phyloP scores from a whole-genome alignment of 2,888 invertebrate genomes.

The Aspidiotus rigidus region DNA sequence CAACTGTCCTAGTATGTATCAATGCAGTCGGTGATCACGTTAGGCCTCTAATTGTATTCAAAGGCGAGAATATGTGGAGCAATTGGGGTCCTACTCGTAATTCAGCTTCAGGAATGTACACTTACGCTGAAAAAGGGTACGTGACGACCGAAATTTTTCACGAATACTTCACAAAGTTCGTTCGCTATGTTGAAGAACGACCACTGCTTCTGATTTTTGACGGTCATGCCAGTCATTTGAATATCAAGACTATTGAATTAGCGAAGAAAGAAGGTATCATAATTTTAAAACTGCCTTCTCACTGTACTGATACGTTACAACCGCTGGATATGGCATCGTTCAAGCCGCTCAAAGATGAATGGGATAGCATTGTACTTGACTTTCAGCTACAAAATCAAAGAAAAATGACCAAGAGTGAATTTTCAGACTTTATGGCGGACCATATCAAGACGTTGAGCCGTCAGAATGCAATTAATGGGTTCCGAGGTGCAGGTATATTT shows the following conservation, averaged over 20 bases:
- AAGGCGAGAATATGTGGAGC: constrained; percentile 1
- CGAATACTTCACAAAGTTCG: not conserved
- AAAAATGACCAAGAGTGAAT: constrained; percentile 6
- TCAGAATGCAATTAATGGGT: constrained; percentile 1
- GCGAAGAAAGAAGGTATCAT: not conserved
- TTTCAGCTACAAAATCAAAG: not conserved
- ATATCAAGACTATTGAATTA: not conserved
- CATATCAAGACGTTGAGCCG: not conserved
- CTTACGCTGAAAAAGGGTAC: constrained; percentile 8
- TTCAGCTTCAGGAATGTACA: not conserved
- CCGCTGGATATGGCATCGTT: not conserved
- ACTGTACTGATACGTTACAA: constrained; percentile 1
- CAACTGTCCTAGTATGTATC: not conserved
- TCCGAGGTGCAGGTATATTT: not conserved
- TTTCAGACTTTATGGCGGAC: not conserved
- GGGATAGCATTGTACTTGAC: not conserved
- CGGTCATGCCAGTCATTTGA: not conserved
- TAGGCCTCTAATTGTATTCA: not conserved
- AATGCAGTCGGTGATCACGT: not conserved
- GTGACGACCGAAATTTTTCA: not conserved
- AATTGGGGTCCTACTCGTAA: not conserved
- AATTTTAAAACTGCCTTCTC: constrained; percentile 6
- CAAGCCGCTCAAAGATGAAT: not conserved
- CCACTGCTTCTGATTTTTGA: constrained; percentile 1
- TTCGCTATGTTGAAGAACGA: not conserved